Evolutionary conservation across 2,797 vertebrate genomes (phyloP), one percentile per base, ranked within the genome.

Genomic region (Thunnus albacares): DNA sequence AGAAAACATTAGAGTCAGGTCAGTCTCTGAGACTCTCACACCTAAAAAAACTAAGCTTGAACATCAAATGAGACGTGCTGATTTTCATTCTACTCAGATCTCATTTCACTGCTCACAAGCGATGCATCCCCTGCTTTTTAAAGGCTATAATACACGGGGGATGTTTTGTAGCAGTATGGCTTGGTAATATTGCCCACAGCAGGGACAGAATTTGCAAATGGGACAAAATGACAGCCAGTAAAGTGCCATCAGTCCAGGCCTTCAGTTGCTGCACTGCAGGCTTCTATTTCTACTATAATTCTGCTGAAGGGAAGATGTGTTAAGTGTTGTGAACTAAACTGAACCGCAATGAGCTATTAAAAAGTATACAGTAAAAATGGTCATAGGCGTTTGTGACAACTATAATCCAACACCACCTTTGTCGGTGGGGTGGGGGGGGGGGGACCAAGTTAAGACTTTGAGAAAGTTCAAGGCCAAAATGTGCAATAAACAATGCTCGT

Each of bases 141-240:
- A 30, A 78, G 56, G 67, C 80, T 41, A 20, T 51, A 41, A 71
- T 47, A 41, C 66, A 33, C 53, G 0, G 71, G 58, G 58, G 49
- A 30, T 71, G 80, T 75, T 75, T 65, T 70, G 70, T 45, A 51
- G 61, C 68, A 20, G 24, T 8, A 53, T 45, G 49, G 30, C 41
- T 71, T 11, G 24, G 61, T 82, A 77, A 88, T 85, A 76, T 85
- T 57, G 38, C 53, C 70, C 83, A 65, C 87, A 90, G 83, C 83
- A 45, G 87, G 87, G 58, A 77, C 58, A 14, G 80, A 73, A 79
- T 87, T 80, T 84, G 82, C 72, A 80, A 90, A 87, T 81, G 77
- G 80, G 79, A 73, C 73, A 65, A 60, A 86, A 65, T 88, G 86
- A 80, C 56, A 45, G 79, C 79, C 53, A 60, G 69, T 28, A 79